Base-by-base conservation (phyloP, 2,113 vertebrate species). In the Alligator mississippiensis region DNA sequence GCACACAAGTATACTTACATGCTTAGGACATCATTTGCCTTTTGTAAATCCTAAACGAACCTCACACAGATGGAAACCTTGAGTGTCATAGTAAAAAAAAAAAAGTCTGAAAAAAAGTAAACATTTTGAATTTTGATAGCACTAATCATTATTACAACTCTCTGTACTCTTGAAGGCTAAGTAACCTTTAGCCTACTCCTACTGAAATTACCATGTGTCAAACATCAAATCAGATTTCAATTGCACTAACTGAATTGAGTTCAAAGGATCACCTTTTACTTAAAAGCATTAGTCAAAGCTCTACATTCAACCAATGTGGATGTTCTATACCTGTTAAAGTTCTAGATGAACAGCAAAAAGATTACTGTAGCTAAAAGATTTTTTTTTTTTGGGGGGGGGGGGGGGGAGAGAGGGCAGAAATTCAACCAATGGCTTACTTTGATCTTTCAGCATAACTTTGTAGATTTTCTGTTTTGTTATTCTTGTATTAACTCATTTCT, bases 61-160 rank as follows among this genome's bases (percentile, higher is more conserved):
- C 64, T 79, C 54, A 87, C 82, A 84, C 25, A 81, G 57, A 94
- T 74, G 62, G 84, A 91, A 87, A 82, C 63, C 38, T 72, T 68
- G 9, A 87, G 62, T 86, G 13, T 14, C 28, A 77, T 1, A 84
- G 25, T 0, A 0, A 93, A 84, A 90, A 81, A 89, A n/a, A n/a
- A 34, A 74, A 82, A 66, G 16, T 70, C 82, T 60, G 90, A 88
- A 79, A 15, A 25, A 89, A 34, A 83, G 30, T 12, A 61, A 74
- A 16, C 81, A 80, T 86, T 95, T 77, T 74, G 30, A 38, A 74
- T 21, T 74, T 47, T 74, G 80, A 79, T 58, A 70, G 38, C 61
- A 89, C 3, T 3, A 70, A 90, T 62, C 68, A 74, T n/a, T 84
- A 83, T 55, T 75, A 87, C 47, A 88, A 68, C 21, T 15, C 21